phyloP scores from a whole-genome alignment of 1,140 invertebrate genomes.

The Apis laboriosa region DNA sequence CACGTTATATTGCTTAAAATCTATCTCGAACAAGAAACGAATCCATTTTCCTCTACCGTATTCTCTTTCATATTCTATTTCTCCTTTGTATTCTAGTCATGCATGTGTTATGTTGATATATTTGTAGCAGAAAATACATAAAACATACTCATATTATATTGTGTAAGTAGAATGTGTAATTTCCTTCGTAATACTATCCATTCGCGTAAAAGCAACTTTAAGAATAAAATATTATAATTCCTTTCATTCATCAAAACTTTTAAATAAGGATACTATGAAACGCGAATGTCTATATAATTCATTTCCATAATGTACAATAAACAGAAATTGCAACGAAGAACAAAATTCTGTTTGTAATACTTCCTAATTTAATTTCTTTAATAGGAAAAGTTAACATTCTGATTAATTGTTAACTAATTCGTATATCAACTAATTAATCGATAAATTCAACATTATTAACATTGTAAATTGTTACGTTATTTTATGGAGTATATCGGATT shows the following conservation, averaged over 20 bases:
- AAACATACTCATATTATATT: background rate
- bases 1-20: background rate
- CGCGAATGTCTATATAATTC: too few relatives aligned
- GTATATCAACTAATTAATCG: too few relatives aligned
- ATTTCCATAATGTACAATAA: too few relatives aligned
- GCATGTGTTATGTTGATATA: background rate
- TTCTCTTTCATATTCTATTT: constrained; percentile 3
- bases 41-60: background rate
- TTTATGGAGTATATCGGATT: too few relatives aligned
- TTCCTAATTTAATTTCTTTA: too few relatives aligned
- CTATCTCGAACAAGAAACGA: background rate
- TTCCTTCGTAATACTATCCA: background rate
- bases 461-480: too few relatives aligned
- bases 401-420: too few relatives aligned
- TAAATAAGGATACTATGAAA: background rate
- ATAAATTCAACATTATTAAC: too few relatives aligned
- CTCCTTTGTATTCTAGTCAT: background rate
- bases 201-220: background rate
- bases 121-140: background rate
- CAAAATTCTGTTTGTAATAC: too few relatives aligned
- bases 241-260: background rate
- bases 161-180: background rate
- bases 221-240: background rate
- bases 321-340: too few relatives aligned
- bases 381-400: too few relatives aligned